Evolutionary conservation across 2,797 vertebrate genomes (phyloP), one percentile per base, ranked within the genome.

Genomic region (Babyrousa celebensis): DNA sequence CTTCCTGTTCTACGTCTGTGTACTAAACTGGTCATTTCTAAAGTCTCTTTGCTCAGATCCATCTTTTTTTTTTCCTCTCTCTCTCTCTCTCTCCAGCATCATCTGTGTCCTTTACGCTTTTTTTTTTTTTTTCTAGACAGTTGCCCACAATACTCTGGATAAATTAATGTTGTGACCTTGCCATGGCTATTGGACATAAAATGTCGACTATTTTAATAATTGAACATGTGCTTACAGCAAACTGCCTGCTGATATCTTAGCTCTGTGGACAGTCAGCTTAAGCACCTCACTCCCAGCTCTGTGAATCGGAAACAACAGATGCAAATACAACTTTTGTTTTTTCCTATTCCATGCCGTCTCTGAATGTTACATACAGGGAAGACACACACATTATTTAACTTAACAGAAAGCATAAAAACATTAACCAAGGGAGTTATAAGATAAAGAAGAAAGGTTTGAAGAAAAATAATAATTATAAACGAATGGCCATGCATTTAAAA

Each of bases 131-230:
- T 77, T 67, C 97, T 97, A 97, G 98, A 97, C 98, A 99, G 98
- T 99, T 99, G 98, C 98, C 98, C 98, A 99, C 98, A 99, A 98
- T 98, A 98, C 98, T 98, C 97, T 97, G 98, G 98, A 98, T 98
- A 99, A 99, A 99, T 99, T 98, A 99, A 99, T 99, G 99, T 99
- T 98, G 97, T 98, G 99, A 99, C 99, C 99, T 99, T 60, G 36
- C 96, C 96, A 98, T 98, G 98, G 98, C 98, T 98, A 98, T 98
- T 98, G 98, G 93, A 97, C 96, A 97, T 97, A 97, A 98, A 98
- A 98, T 97, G 98, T 98, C 97, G 93, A 99, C 98, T 99, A 99
- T 99, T 99, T 99, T 99, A 99, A 99, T 99, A 99, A 99, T 98
- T 99, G 99, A 99, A 99, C 98, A 94, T 97, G 97, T 71, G 96